A percentile compares a stretch with the other conserved stretches of the same genome.
phyloP scores from a whole-genome alignment of 64 coral and sea anemone species.

The Dendronephthya gigantea region DNA sequence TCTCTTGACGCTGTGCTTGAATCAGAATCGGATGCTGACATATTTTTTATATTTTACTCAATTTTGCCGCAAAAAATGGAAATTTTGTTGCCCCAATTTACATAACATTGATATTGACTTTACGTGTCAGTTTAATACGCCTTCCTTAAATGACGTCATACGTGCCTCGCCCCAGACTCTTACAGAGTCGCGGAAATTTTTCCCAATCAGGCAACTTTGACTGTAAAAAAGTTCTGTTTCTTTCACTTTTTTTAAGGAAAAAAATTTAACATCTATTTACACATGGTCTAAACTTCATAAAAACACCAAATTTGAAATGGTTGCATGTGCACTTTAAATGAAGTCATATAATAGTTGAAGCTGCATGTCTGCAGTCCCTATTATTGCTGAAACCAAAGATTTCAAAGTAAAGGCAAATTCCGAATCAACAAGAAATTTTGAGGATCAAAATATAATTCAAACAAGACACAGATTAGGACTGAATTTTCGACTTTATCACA shows the following conservation, averaged over 20 bases:
- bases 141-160: neutral
- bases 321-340: too few relatives aligned
- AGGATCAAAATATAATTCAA: too few relatives aligned
- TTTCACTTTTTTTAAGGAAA: neutral
- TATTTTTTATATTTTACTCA: neutral
- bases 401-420: too few relatives aligned
- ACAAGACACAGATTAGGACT: too few relatives aligned
- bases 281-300: neutral
- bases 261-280: neutral
- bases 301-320: too few relatives aligned
- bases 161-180: neutral
- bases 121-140: neutral
- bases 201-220: neutral
- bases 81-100: neutral
- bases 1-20: neutral
- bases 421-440: too few relatives aligned
- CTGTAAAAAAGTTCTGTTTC: neutral
- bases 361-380: too few relatives aligned
- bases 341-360: too few relatives aligned
- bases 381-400: too few relatives aligned
- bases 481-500: too few relatives aligned
- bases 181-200: neutral
- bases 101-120: neutral
- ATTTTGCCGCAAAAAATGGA: neutral
- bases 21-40: neutral